phyloP scores from a whole-genome alignment of 2,888 invertebrate genomes.

The Polymixis flavicincta region DNA sequence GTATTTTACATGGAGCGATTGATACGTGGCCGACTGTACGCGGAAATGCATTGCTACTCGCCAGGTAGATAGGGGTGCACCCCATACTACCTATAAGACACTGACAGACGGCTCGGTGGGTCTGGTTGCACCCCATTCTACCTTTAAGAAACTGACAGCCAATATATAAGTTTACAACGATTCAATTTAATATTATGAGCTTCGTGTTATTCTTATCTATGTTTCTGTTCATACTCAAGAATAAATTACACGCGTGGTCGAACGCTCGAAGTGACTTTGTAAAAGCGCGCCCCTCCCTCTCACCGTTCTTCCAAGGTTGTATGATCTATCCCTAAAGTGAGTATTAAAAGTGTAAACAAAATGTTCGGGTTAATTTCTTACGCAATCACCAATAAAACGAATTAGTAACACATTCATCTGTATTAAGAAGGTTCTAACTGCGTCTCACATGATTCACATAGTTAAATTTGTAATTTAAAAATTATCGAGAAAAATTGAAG shows the following conservation, averaged over 20 bases:
- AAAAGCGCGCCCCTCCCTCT: not conserved
- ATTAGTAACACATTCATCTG: not conserved
- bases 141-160: too few relatives aligned
- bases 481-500: too few relatives aligned
- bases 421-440: too few relatives aligned
- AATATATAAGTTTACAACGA: not conserved
- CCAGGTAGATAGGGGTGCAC: too few relatives aligned
- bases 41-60: too few relatives aligned
- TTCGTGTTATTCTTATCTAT: not conserved
- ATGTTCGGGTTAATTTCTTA: not conserved
- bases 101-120: too few relatives aligned
- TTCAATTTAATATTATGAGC: not conserved
- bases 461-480: too few relatives aligned
- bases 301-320: not conserved
- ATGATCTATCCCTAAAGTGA: not conserved
- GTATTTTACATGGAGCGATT: too few relatives aligned
- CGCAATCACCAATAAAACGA: not conserved
- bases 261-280: slow-evolving; percentile 15
- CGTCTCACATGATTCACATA: too few relatives aligned
- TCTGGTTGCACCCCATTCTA: too few relatives aligned
- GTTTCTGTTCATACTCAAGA: slow-evolving; percentile 33
- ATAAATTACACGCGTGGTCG: slow-evolving; percentile 29
- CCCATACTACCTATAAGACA: too few relatives aligned
- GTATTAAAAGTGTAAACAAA: not conserved
- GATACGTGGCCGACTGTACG: too few relatives aligned